Evolutionary conservation across 2,113 vertebrate species (phyloP).

Genomic region (Bos javanicus): DNA sequence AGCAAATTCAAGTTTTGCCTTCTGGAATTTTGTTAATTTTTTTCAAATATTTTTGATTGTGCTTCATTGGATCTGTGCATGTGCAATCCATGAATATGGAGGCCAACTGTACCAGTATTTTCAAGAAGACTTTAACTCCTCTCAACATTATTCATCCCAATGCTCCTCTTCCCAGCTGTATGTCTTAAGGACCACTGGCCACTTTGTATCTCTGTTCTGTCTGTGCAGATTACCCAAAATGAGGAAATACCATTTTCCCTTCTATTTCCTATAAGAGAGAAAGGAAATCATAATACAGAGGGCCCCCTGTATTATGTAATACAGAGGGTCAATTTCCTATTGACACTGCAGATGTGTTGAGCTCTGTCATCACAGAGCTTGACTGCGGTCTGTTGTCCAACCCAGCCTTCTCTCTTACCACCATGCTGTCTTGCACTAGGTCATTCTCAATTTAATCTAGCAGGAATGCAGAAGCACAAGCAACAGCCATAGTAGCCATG

Average conservation of each 20-base stretch:
- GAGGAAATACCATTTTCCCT: background rate
- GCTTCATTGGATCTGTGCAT: background rate
- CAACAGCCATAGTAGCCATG: background rate
- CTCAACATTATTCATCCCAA: background rate
- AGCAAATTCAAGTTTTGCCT: background rate
- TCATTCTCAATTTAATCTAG: background rate
- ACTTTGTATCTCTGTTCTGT: background rate
- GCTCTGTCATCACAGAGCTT: background rate
- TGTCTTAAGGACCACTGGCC: background rate
- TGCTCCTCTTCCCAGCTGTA: background rate
- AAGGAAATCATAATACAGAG: background rate
- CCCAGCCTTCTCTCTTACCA: background rate
- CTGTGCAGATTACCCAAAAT: background rate
- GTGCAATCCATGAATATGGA: background rate
- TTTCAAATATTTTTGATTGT: background rate
- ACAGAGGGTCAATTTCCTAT: background rate
- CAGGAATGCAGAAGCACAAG: background rate
- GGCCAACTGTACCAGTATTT: background rate
- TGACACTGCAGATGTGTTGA: background rate
- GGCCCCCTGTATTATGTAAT: too few species aligned
- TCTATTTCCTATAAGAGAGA: background rate
- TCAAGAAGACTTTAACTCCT: background rate
- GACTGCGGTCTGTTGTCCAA: background rate
- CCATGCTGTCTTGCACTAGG: background rate
- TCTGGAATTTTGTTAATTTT: background rate